Evolutionary conservation across 2,113 vertebrate genomes (phyloP), one percentile per base, ranked within the genome.

Genomic region (Callospermophilus lateralis): DNA sequence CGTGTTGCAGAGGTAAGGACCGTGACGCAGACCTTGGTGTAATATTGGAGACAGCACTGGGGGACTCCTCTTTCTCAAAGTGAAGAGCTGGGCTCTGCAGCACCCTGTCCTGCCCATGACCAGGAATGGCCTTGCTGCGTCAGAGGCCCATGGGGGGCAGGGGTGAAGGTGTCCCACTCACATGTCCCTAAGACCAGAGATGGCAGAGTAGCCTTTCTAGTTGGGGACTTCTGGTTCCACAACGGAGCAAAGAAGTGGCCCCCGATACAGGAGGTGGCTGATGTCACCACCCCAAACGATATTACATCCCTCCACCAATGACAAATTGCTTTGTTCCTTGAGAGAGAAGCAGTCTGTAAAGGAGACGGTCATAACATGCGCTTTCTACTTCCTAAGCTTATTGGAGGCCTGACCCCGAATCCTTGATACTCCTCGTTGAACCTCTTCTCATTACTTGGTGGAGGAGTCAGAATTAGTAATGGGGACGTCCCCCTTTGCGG

Each of bases 381-480:
- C 48, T 96, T 89, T 79, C 72, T 61, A 24, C 32, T 86, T 19
- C 80, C 37, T 83, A 74, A 77, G 80, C 73, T 84, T 58, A 89
- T 97, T 95, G 97, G 89, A 97, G 37, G 80, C 78, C 85, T 94
- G 91, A 97, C 86, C 61, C 65, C 48, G 20, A 74, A 8, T 61
- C 86, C 17, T 72, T 10, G 93, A 89, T 93, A 93, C 70, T 94
- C 0, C 8, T 94, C 97, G 97, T 97, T 98, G 97, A 98, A 97
- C 96, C 90, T 72, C 70, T 98, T 98, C 96, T 98, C 96, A 94
- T 97, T 98, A 93, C 97, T 94, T 55, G 96, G 85, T 84, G 96
- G 93, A 98, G 96, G 98, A 96, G 86, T 70, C 39, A 58, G 94
- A 86, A 95, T 93, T 67, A 77, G 84, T 97, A 97, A 98, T 94